phyloP scores from a whole-genome alignment of 2,888 invertebrate genomes.

The Erebia palarica region DNA sequence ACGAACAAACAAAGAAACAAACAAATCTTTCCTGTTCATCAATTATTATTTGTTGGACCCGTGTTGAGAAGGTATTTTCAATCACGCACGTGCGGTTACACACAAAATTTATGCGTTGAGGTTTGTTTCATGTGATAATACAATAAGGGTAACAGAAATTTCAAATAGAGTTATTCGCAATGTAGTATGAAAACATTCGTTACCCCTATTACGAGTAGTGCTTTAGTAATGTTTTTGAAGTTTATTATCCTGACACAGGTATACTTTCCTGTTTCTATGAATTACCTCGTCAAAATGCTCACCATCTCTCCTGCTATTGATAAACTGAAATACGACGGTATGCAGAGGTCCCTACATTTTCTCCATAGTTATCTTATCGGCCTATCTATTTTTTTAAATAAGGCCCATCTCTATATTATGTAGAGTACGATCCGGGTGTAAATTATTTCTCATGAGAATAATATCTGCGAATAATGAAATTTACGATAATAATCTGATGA shows the following conservation, averaged over 20 bases:
- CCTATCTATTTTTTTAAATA: slow-evolving; percentile 19
- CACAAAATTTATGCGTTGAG: no score
- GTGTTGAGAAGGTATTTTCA: background rate
- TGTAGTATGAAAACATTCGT: no score
- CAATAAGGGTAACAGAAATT: no score
- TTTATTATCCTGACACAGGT: background rate
- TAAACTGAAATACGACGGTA: slow-evolving; percentile 40
- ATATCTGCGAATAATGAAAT: background rate
- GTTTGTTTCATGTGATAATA: no score
- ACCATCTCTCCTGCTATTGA: slow-evolving; percentile 63
- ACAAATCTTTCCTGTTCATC: no score
- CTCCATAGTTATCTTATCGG: slow-evolving; percentile 1
- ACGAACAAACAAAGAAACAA: no score
- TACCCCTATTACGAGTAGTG: background rate
- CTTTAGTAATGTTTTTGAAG: background rate
- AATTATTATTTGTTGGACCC: background rate
- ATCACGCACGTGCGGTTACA: background rate
- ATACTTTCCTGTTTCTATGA: background rate
- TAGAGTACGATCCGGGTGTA: slow-evolving; percentile 1
- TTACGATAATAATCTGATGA: background rate
- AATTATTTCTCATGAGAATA: slow-evolving; percentile 1
- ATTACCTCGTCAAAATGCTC: background rate
- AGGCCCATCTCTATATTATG: slow-evolving; percentile 11
- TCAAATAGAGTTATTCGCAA: no score
- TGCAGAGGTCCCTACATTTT: slow-evolving; percentile 18